Evolutionary conservation across 1,140 invertebrate species (phyloP), one percentile per base, ranked within the genome.

Genomic region (Parapsyche elsis): DNA sequence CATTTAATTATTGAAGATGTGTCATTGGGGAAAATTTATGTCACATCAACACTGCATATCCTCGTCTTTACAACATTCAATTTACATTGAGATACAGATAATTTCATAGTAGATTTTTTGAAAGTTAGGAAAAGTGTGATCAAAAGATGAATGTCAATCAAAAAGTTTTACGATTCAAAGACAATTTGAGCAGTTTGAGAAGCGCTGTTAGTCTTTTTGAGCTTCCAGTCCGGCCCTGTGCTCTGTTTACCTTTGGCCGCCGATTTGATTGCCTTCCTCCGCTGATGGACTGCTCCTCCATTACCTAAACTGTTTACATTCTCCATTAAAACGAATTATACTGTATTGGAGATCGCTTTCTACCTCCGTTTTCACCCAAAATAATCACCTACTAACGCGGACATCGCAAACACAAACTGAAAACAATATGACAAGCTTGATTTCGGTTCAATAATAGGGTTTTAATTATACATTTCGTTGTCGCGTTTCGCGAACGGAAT

Each of bases 261-360:
- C 57, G 70, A 79, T 81, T 79, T 81, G 81, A 81, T 81, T 81
- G 78, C 75, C 77, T 81, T 59, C 81, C 77, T 71, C 75, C 73
- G 81, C 59, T 81, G 81, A 81, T 81, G 81, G 81, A 81, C 81
- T 76, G 59, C 81, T 75, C 70, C 26, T 67, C 77, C 71, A 76
- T 81, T 81, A 81, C 73, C 81, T 81, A 81, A 81, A 81, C 77
- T 81, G 81, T 81, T 81, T 81, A 81, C 77, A 30, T 76, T 75
- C 70, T 75, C 81, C 81, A 81, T 81, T 78, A 81, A 79, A 81
- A 79, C 81, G 71, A 78, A 81, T 81, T 81, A 78, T 78, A 64
- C 64, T 26, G 78, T 45, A 67, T 71, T 46, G 49, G 76, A 77
- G 75, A 77, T 77, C 75, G 75, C 75, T 77, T 77, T 77, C 75